Percentiles rank a stretch among this genome's conserved stretches.
Evolutionary conservation across 1,140 invertebrate species (phyloP).

Genomic region (Drosophila kurseongensis): DNA sequence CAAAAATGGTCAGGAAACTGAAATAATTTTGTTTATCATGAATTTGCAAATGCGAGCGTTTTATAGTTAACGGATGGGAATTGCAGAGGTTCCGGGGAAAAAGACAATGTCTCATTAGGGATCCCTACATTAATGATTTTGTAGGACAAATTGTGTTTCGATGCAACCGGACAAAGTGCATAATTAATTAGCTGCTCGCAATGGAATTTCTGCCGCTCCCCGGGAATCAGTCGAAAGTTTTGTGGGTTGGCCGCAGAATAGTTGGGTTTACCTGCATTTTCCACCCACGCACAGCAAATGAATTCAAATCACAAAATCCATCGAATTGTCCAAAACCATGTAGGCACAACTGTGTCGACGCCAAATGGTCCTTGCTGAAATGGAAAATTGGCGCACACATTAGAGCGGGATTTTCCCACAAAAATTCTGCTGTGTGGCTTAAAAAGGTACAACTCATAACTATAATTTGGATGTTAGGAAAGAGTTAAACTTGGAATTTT

Average conservation of each 20-base stretch:
- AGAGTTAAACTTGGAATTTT: too few relatives aligned
- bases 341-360: conserved; percentile 76
- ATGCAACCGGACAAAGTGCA: conserved; percentile 50
- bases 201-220: conserved; percentile 2
- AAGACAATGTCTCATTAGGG: conserved; percentile 68
- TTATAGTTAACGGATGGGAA: conserved; percentile 12
- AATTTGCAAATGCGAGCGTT: conserved; percentile 58
- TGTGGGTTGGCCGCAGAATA: conserved; percentile 27
- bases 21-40: conserved; percentile 62
- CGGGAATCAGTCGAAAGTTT: conserved; percentile 46
- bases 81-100: not conserved
- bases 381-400: conserved; percentile 40
- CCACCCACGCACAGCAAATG: conserved; percentile 4
- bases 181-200: conserved; percentile 67
- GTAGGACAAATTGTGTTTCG: conserved; percentile 36
- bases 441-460: conserved; percentile 3
- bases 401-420: conserved; percentile 24
- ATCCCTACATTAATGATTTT: conserved; percentile 69
- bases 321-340: conserved; percentile 77
- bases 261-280: conserved; percentile 61
- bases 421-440: conserved; percentile 2
- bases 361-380: conserved; percentile 71
- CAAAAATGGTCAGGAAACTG: conserved; percentile 17
- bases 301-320: conserved; percentile 81
- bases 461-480: not conserved